Conservation (phyloP, 2,888 invertebrate genomes). For the Cistogaster globosa region DNA sequence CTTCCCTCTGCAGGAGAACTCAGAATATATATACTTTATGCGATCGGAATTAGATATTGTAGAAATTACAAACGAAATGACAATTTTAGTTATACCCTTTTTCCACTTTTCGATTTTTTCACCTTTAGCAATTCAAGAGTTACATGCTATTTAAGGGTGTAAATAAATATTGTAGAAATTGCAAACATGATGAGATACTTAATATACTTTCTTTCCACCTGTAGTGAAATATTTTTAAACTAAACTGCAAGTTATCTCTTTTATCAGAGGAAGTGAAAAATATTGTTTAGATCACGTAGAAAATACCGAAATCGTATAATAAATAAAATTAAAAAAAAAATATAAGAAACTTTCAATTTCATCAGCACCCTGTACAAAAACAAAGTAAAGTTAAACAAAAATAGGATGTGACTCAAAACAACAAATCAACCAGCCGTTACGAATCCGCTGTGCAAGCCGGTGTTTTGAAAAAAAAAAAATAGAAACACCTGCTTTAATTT, state of each 20-base stretch:
- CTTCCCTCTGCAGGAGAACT: too few relatives aligned
- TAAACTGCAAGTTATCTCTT: conserved; percentile 30
- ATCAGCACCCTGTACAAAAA: conserved; percentile 43
- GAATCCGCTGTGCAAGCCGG: not conserved
- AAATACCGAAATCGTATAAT: conserved; percentile 27
- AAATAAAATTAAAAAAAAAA: conserved; percentile 7
- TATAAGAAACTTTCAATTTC: conserved; percentile 25
- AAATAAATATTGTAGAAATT: too few relatives aligned
- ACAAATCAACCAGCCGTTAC: conserved; percentile 8
- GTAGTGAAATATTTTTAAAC: not conserved
- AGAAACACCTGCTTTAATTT: conserved; percentile 53
- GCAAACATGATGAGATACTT: too few relatives aligned
- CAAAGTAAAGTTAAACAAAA: conserved; percentile 10
- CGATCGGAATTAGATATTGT: too few relatives aligned
- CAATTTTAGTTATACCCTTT: too few relatives aligned
- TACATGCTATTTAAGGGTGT: too few relatives aligned
- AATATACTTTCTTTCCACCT: too few relatives aligned
- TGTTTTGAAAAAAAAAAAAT: not conserved
- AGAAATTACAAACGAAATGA: too few relatives aligned
- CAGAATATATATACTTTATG: too few relatives aligned
- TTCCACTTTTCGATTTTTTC: too few relatives aligned
- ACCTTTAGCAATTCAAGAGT: too few relatives aligned
- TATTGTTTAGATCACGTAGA: conserved; percentile 26
- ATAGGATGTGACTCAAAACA: conserved; percentile 36
- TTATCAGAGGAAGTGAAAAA: conserved; percentile 39